A percentile compares a stretch with the other conserved stretches of the same genome.
phyloP scores from a whole-genome alignment of 2,797 vertebrate genomes.

The Bufotes viridis region DNA sequence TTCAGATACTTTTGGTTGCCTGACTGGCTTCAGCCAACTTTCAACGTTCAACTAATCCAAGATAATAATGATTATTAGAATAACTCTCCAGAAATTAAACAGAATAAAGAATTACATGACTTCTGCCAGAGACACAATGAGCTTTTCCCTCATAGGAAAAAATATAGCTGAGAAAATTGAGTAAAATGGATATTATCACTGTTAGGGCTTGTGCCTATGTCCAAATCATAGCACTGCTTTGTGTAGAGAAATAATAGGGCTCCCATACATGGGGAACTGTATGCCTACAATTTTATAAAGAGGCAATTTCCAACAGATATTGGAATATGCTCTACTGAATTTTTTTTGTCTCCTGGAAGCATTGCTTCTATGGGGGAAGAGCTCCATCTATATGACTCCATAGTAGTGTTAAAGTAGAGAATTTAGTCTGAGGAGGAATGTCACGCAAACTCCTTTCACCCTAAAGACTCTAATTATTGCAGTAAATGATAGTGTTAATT shows the following conservation, averaged over 20 bases:
- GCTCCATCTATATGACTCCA: background rate
- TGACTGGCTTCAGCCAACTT: conserved; percentile 43
- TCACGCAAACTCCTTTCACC: too few species aligned
- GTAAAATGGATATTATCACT: background rate
- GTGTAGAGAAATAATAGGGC: background rate
- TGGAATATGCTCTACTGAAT: too few species aligned
- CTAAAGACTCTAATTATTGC: too few species aligned
- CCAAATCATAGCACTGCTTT: background rate
- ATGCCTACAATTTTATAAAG: too few species aligned
- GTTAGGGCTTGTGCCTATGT: background rate
- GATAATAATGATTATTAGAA: conserved; percentile 41
- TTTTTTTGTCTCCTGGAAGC: background rate
- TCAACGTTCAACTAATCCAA: conserved; percentile 21
- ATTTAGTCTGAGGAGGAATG: too few species aligned
- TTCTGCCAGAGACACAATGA: background rate
- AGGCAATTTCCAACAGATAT: too few species aligned
- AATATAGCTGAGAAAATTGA: background rate
- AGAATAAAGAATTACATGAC: background rate
- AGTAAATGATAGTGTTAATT: too few species aligned
- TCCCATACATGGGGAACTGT: background rate
- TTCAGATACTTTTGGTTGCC: conserved; percentile 46
- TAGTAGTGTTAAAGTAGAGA: background rate
- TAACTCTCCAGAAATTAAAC: conserved; percentile 21
- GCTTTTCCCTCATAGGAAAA: background rate
- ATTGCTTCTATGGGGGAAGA: background rate